Percentiles rank a stretch among this genome's conserved stretches.
Conservation (phyloP, 2,113 vertebrate species). For the Zosterops pallidus region DNA sequence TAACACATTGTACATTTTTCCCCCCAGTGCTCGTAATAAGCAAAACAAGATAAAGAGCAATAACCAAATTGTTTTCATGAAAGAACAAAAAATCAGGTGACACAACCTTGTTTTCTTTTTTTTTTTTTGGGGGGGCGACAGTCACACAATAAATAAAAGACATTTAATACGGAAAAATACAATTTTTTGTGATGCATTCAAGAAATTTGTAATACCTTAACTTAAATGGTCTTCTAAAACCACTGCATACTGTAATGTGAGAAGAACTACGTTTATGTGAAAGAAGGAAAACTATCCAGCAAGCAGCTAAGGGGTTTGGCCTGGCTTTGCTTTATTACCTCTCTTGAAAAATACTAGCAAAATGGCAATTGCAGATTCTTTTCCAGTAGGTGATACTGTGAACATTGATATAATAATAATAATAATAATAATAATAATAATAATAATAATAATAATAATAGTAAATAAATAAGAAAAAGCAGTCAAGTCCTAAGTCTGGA, state of each 20-base stretch:
- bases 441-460: neutral
- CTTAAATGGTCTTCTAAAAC: neutral
- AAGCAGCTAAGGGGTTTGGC: neutral
- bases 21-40: neutral
- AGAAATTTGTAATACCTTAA: neutral
- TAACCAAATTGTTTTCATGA: neutral
- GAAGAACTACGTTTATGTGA: neutral
- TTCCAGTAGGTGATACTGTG: neutral
- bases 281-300: neutral
- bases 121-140: neutral
- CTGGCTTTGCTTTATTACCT: neutral
- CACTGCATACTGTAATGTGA: neutral
- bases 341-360: neutral
- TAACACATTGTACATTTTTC: neutral
- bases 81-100: neutral
- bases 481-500: neutral
- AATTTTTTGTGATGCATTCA: neutral
- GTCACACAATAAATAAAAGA: neutral
- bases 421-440: no score
- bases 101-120: neutral
- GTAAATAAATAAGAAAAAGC: rapidly evolving
- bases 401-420: neutral
- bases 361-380: neutral
- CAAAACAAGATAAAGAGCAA: neutral
- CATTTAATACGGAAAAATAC: neutral